Evolutionary conservation across 2,113 vertebrate genomes (phyloP).

Genomic region (Crotalus tigris): DNA sequence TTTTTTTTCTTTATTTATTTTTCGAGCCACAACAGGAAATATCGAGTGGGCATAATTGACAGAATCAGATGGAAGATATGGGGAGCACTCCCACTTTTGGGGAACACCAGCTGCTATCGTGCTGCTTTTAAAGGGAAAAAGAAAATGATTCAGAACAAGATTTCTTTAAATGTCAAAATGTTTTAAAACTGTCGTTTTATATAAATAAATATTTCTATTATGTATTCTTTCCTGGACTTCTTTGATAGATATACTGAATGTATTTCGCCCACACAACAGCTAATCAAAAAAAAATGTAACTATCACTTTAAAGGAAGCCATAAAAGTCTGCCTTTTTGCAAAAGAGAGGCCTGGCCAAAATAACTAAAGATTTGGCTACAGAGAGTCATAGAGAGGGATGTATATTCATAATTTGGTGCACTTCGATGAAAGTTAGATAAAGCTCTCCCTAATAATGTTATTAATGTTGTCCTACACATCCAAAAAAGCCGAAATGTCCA

Average conservation of each 20-base stretch:
- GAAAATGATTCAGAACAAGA: neutral
- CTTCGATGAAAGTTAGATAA: neutral
- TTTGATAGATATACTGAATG: neutral
- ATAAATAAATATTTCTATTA: neutral
- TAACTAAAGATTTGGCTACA: neutral
- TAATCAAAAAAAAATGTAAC: too few relatives aligned
- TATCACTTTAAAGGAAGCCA: too few relatives aligned
- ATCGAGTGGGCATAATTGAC: neutral
- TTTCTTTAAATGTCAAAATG: neutral
- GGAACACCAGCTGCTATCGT: neutral
- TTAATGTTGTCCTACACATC: neutral
- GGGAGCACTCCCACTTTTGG: neutral
- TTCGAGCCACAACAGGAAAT: neutral
- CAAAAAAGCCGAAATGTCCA: neutral
- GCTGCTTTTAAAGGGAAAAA: neutral
- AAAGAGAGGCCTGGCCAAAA: neutral
- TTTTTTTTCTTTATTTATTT: neutral
- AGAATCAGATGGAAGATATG: neutral
- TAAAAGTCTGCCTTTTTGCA: neutral
- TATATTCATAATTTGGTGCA: neutral
- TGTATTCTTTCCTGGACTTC: neutral
- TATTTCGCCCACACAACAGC: too few relatives aligned
- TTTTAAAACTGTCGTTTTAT: neutral
- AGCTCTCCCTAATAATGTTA: neutral
- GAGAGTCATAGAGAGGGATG: neutral